Evolutionary conservation across 2,113 vertebrate genomes (phyloP), one percentile per base, ranked within the genome.

Genomic region (Nothobranchius kuhntae): DNA sequence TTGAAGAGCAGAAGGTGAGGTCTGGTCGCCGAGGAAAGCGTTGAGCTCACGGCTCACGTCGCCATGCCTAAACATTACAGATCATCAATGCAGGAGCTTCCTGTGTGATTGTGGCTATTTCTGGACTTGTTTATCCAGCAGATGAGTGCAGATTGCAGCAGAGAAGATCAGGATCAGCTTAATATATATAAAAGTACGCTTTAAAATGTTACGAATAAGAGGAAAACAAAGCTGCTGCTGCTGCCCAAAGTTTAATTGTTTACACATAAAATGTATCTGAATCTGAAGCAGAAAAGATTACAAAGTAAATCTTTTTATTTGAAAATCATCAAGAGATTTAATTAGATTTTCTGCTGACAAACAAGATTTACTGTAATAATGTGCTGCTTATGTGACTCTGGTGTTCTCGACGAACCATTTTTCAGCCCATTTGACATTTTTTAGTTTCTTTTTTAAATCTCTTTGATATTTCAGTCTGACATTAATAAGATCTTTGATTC

Each of bases 1-100:
- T 98, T 21, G 92, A 98, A 51, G 87, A 91, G 48, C 96, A 96
- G 76, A 97, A 92, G 96, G 96, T 98, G 78, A 73, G 78, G 68
- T 24, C 8, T 14, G 13, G n/a, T 38, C 40, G 46, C 6, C 7
- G 30, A 3, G 30, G 30, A 21, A 21, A 21, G 21, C 21, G 21
- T 21, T 21, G 21, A 21, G 21, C 21, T 21, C 4, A 9, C 9
- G 44, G 1, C 26, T 52, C 12, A 26, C 13, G 40, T 36, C 6
- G 2, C 6, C 13, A 26, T 12, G 24, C 12, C 21, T 24, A 26
- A 24, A 53, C 11, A 12, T 53, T 12, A 26, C 24, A 26, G 9
- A 26, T 26, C 1, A 26, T 26, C 3, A 17, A 21, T 21, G 7
- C 6, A 38, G 35, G 35, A n/a, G 51, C 51, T 53, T 26, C 6